Conservation (phyloP, 2,113 vertebrate species). For the Oreochromis aureus region DNA sequence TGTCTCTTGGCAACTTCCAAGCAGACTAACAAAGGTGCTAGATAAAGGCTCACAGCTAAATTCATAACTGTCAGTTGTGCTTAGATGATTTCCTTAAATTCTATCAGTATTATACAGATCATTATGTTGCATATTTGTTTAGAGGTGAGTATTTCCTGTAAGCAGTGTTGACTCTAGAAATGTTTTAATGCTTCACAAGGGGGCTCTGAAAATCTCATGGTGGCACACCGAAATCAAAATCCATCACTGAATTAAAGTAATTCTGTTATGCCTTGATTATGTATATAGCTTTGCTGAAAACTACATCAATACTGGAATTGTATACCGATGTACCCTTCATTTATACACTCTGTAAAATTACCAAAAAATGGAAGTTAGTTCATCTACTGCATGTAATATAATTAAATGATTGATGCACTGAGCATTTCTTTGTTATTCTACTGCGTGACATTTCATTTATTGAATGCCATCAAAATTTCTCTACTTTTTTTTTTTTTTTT, state of each 20-base stretch:
- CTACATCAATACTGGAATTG: background rate
- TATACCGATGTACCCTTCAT: background rate
- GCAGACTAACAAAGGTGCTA: background rate
- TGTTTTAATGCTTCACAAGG: background rate
- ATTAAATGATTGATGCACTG: background rate
- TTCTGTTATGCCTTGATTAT: background rate
- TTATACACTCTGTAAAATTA: background rate
- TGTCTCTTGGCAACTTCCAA: constrained; percentile 41
- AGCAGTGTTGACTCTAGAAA: background rate
- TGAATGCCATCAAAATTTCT: background rate
- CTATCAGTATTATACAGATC: background rate
- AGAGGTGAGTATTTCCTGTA: background rate
- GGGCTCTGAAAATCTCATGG: background rate
- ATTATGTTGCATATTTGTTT: background rate
- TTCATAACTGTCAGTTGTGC: background rate
- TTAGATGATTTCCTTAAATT: background rate
- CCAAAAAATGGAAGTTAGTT: background rate
- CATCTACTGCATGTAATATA: background rate
- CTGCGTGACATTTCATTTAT: background rate
- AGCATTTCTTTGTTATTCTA: background rate
- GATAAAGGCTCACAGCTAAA: background rate
- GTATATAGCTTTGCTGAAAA: background rate
- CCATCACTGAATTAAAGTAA: background rate
- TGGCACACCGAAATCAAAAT: background rate
- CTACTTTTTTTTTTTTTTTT: background rate